Evolutionary conservation across 1,140 invertebrate species (phyloP), one percentile per base, ranked within the genome.

Genomic region (Dreissena polymorpha): DNA sequence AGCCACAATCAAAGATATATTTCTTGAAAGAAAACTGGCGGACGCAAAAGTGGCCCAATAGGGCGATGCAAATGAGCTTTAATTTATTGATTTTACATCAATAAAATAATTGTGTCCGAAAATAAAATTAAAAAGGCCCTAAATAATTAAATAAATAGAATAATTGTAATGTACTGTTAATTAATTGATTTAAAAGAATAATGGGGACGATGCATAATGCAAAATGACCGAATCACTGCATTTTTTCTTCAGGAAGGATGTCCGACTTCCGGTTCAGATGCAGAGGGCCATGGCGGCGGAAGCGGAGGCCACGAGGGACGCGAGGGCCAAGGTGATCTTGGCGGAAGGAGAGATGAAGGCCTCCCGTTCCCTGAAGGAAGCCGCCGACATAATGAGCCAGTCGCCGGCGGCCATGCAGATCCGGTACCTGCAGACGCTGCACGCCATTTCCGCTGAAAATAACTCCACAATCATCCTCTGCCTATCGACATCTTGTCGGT

Each of bases 391-490:
- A 29, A 97, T 98, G 97, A 88, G 95, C 95, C 55, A 99, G 89
- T 90, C 90, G 83, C 97, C 97, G n/a, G 96, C 96, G 10, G 97
- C 97, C 6, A 93, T 98, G 67, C 97, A 98, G 93, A 94, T 97
- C 29, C 82, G 90, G 12, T 91, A 92, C 78, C 88, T 91, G 23
- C 91, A 91, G 83, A 91, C 91, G 0, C 93, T 99, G 77, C 99
- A 97, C 92, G 96, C 97, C 13, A 98, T 99, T 92, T 97, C 97
- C 55, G 97, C 97, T 5, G 98, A 99, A 94, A 99, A 99, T 94
- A 99, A 99, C 93, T 99, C 98, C 7, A 99, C 98, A 12, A 99
- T 99, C 89, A 97, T 93, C 98, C 98, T 27, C 94, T 99, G 86
- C 98, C 98, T 50, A 97, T 99, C 90, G 97, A 99, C 90, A 95